Evolutionary conservation across 2,113 vertebrate species (phyloP).

Genomic region (Pterophyllum scalare): DNA sequence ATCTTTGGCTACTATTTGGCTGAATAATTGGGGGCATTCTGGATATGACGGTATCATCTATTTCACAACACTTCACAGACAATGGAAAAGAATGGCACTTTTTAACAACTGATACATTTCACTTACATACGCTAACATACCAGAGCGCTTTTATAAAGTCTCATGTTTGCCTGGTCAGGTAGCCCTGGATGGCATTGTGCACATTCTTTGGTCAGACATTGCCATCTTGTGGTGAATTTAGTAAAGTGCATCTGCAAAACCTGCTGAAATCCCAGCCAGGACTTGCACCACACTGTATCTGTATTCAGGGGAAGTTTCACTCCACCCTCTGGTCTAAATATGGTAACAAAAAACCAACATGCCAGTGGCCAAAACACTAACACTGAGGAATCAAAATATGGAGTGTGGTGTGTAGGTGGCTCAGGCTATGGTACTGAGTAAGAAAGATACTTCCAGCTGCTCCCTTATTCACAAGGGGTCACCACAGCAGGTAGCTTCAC

Average conservation of each 20-base stretch:
- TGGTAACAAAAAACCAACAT: too few species aligned
- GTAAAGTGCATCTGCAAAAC: neutral
- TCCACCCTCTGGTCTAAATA: too few species aligned
- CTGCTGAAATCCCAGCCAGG: neutral
- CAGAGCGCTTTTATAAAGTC: neutral
- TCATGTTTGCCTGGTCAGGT: neutral
- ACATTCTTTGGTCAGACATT: neutral
- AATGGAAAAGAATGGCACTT: neutral
- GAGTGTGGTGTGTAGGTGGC: too few species aligned
- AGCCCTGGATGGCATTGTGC: neutral
- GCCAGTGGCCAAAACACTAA: too few species aligned
- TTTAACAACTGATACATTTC: neutral
- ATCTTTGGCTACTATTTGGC: too few species aligned
- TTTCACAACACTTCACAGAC: neutral
- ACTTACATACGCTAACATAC: neutral
- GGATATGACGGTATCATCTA: rapidly evolving
- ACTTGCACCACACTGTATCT: too few species aligned
- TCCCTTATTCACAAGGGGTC: neutral
- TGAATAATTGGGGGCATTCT: neutral
- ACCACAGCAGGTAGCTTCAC: too few species aligned
- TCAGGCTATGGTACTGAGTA: too few species aligned
- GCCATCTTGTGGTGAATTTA: slow-evolving; percentile 28
- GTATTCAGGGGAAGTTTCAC: neutral
- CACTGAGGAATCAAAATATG: neutral
- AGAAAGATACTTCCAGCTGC: neutral